Base-by-base conservation (phyloP, 2,888 invertebrate genomes). In the Cantharis rustica region DNA sequence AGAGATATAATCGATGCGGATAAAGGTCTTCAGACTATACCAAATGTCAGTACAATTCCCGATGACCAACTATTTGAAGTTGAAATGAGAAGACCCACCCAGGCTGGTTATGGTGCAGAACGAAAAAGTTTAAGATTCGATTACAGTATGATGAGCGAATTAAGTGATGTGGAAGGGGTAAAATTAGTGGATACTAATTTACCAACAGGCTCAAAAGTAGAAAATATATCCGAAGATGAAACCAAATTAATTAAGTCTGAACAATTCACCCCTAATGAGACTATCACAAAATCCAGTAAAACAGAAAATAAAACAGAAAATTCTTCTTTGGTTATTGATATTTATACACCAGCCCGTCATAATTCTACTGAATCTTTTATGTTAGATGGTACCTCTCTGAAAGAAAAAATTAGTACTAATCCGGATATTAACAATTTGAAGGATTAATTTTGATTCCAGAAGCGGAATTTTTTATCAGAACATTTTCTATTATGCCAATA, bases 71-170 rank as follows among this genome's bases (percentile, higher is more conserved):
- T 73, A 3, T 61, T 15, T 68, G 61, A 47, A 15, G 11, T 61
- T 10, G 61, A 73, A 31, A 47, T 17, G 10, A 31, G 64, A 66
- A 16, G 61, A 31, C 47, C 23, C 9, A 66, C 69, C 16, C 9
- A 15, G 10, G 23, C 16, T 15, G 15, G 47, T 10, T 61, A 16
- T 66, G 16, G 20, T 47, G 23, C 16, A 10, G 68, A 68, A 1
- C 68, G 68, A 16, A 73, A 69, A 63, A 73, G 73, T 69, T 64
- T 73, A 31, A 62, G 69, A 27, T 73, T 73, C 20, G 71, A 71
- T 11, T 69, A 69, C 10, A 69, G 69, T n/a, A 15, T 66, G 23
- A 66, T 16, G 13, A 66, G 16, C n/a, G 20, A 66, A 17, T 17
- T 20, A 20, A 66, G 9, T 66, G 5, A 47, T 7, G 47, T n/a